These are phyloP conservation scores for Ahaetulla prasina DNA, from an alignment of 2,113 vertebrate species.

Conservation along the genomic window DNA sequence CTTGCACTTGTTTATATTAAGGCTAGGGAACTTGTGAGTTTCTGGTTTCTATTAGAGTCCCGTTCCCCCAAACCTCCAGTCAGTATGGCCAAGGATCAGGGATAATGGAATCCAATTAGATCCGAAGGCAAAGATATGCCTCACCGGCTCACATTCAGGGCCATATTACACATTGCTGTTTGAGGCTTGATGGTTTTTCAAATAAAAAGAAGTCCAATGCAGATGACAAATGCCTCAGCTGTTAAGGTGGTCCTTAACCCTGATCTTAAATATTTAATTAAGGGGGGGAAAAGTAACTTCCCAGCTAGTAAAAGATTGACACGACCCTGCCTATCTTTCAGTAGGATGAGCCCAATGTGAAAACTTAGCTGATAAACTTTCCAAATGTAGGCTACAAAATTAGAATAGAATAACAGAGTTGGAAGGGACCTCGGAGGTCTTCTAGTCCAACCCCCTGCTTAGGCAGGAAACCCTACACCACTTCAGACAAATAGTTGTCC, in stretches of 20 bases:
- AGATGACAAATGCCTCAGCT: slow-evolving; percentile 12
- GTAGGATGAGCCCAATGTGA: slow-evolving; percentile 44
- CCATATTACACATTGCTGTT: background rate
- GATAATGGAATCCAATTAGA: background rate
- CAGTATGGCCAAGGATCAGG: background rate
- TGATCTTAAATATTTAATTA: slow-evolving; percentile 49
- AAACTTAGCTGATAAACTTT: slow-evolving; percentile 4
- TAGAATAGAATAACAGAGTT: too few relatives aligned
- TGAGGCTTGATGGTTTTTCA: background rate
- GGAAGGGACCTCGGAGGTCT: too few relatives aligned
- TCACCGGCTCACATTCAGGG: background rate
- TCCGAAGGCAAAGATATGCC: background rate
- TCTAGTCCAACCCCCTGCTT: too few relatives aligned
- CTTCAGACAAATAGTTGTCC: too few relatives aligned
- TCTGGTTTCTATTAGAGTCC: background rate
- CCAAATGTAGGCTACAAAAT: background rate
- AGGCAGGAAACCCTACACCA: too few relatives aligned
- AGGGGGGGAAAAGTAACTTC: background rate
- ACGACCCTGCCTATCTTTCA: slow-evolving; percentile 32
- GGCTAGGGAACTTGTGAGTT: background rate
- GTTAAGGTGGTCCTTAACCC: slow-evolving; percentile 35
- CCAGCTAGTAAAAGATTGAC: slow-evolving; percentile 17
- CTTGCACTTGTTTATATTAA: too few relatives aligned
- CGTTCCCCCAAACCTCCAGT: background rate
- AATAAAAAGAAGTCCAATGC: background rate